phyloP scores from a whole-genome alignment of 2,888 invertebrate genomes.

The Plagodis pulveraria region DNA sequence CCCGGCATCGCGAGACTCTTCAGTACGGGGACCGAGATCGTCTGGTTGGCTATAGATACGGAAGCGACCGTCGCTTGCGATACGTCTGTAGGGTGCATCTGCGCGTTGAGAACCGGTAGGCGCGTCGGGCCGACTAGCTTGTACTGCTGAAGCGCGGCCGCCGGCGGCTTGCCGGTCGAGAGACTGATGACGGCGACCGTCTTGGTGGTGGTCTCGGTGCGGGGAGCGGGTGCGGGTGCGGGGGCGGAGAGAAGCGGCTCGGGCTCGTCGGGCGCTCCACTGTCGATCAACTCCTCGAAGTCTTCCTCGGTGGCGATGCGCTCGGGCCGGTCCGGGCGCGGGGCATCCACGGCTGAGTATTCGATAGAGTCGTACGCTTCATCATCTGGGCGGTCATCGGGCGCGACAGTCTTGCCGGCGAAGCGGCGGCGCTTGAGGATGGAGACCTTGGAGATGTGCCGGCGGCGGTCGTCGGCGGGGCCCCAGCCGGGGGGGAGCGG shows the following conservation, averaged over 20 bases:
- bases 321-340: slow-evolving; percentile 87
- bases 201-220: slow-evolving; percentile 81
- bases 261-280: slow-evolving; percentile 83
- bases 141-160: slow-evolving; percentile 73
- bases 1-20: slow-evolving; percentile 74
- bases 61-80: slow-evolving; percentile 85
- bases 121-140: slow-evolving; percentile 73
- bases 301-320: slow-evolving; percentile 87
- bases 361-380: slow-evolving; percentile 26
- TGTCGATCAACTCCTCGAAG: slow-evolving; percentile 87
- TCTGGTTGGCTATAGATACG: slow-evolving; percentile 81
- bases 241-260: slow-evolving; percentile 52
- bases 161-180: slow-evolving; percentile 72
- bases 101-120: slow-evolving; percentile 70
- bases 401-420: slow-evolving; percentile 59
- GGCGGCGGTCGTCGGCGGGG: slow-evolving; percentile 66
- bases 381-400: slow-evolving; percentile 47
- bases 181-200: slow-evolving; percentile 82
- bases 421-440: slow-evolving; percentile 83
- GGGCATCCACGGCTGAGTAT: slow-evolving; percentile 61
- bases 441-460: slow-evolving; percentile 55
- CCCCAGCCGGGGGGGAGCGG: slow-evolving; percentile 86
- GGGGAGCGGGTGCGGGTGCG: slow-evolving; percentile 74
- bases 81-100: slow-evolving; percentile 76
- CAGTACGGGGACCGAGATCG: slow-evolving; percentile 78